Base-by-base conservation (phyloP, 30 jellyfish, hydroid and myxozoan genomes). In the Aurelia aurita complex sp. Pacific region DNA sequence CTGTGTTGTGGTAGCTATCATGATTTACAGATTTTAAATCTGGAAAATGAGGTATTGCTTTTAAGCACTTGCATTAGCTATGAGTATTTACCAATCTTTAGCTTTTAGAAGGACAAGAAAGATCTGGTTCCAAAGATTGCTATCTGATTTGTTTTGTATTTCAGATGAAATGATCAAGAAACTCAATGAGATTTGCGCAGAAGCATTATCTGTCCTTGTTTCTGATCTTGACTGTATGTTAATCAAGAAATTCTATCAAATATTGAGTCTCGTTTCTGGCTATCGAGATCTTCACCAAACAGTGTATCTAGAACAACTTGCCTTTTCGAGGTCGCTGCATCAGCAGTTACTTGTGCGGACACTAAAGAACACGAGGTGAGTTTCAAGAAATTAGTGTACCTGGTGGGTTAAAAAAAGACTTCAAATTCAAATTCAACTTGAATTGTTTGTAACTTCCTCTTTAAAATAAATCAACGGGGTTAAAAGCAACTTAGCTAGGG, bases 181-280 rank as follows among this genome's bases (percentile, higher is more conserved):
- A 9, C 76, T 75, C 2, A 19, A 14, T n/a, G 63, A 55, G n/a
- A 3, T 60, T 46, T 82, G 91, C 62, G 18, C 10, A 1, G 91
- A 82, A 69, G 91, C 85, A 16, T 64, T 82, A 64, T 70, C 91
- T 23, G 34, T 11, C 32, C 91, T 82, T n/a, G 85, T 71, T 16
- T 85, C 91, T 8, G 52, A 36, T 18, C 36, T 82, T 52, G 85
- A 82, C 68, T 82, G 91, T 66, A 62, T 82, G 65, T 86, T 62
- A 17, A 82, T 82, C 71, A 82, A 82, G 77, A 18, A 32, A 32
- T 7, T 82, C 23, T 82, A 82, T 38, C 34, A 72, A 23, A 32
- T 82, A 17, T 10, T 71, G 52, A 55, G 85, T 43, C 60, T 82
- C 11, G 51, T 63, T 57, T n/a, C 85, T 61, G 91, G 91, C 17